A percentile compares a stretch with the other conserved stretches of the same genome.
These are phyloP conservation scores for Odontesthes bonariensis DNA, from an alignment of 2,113 vertebrate species.

Conservation along the genomic window DNA sequence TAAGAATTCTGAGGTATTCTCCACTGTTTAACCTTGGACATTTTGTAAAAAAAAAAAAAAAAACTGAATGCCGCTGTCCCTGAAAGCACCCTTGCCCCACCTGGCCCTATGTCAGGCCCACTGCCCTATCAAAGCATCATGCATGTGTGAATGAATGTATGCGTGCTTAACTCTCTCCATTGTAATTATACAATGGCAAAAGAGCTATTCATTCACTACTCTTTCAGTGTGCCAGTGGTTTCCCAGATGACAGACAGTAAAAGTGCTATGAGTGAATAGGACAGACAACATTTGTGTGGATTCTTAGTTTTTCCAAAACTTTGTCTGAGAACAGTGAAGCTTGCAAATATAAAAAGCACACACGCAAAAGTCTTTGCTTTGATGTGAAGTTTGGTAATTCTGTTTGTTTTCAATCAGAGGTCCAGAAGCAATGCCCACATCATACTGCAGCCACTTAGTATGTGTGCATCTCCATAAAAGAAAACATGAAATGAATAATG, in stretches of 20 bases:
- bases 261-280: conserved; percentile 33
- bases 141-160: conserved; percentile 24
- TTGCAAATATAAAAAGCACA: not conserved
- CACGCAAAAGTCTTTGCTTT: too few species aligned
- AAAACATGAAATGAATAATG: conserved; percentile 13
- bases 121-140: conserved; percentile 28
- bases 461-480: conserved; percentile 6
- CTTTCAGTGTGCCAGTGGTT: conserved; percentile 49
- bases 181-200: conserved; percentile 55
- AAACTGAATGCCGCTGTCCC: conserved; percentile 62
- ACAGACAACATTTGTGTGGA: conserved; percentile 21
- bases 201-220: conserved; percentile 39
- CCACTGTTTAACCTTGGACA: conserved; percentile 41
- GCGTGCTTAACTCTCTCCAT: conserved; percentile 52
- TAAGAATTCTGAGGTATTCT: conserved; percentile 43
- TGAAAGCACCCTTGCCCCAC: conserved; percentile 14
- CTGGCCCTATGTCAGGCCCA: conserved; percentile 51
- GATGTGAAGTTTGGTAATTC: conserved; percentile 20
- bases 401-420: conserved; percentile 53
- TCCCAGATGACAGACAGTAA: conserved; percentile 48
- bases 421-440: conserved; percentile 68
- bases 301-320: too few species aligned
- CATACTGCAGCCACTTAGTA: conserved; percentile 40
- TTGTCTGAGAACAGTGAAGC: too few species aligned
- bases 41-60: too few species aligned